Percentiles rank a stretch among this genome's conserved stretches.
Evolutionary conservation across 2,888 invertebrate genomes (phyloP).

Genomic region (Protonemura montana): DNA sequence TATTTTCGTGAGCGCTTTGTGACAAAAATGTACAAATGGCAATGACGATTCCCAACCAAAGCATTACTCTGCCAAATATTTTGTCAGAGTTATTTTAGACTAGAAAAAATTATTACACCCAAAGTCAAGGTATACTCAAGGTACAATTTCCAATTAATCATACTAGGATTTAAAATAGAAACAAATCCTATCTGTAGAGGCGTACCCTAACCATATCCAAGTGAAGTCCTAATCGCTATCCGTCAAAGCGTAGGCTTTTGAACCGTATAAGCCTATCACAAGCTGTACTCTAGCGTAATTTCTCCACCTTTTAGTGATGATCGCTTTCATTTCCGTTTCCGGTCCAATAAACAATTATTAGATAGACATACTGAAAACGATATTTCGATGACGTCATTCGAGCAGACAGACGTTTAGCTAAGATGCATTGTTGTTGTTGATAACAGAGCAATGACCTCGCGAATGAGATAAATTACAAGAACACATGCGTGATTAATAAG

Average conservation of each 20-base stretch:
- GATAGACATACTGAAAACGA: not conserved
- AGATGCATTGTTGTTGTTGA: constrained; percentile 28
- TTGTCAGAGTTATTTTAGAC: not conserved
- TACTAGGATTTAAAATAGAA: not conserved
- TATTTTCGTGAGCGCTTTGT: not conserved
- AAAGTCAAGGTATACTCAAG: not conserved
- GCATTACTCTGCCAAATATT: not conserved
- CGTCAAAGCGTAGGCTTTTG: too few relatives aligned
- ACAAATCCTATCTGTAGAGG: not conserved
- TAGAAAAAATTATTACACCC: not conserved
- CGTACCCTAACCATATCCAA: too few relatives aligned
- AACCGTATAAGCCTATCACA: not conserved
- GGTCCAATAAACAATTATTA: not conserved
- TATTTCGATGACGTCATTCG: not conserved
- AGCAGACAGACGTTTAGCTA: not conserved
- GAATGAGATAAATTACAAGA: not conserved
- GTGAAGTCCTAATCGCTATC: too few relatives aligned
- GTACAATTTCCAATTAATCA: not conserved
- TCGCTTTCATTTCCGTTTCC: constrained; percentile 7
- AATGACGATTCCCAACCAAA: not conserved
- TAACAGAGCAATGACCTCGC: constrained; percentile 22
- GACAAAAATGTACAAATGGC: not conserved
- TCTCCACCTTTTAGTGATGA: not conserved
- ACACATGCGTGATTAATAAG: not conserved
- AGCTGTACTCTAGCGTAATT: not conserved